Conservation (phyloP, 2,113 vertebrate species). For the Cyrtonyx montezumae region DNA sequence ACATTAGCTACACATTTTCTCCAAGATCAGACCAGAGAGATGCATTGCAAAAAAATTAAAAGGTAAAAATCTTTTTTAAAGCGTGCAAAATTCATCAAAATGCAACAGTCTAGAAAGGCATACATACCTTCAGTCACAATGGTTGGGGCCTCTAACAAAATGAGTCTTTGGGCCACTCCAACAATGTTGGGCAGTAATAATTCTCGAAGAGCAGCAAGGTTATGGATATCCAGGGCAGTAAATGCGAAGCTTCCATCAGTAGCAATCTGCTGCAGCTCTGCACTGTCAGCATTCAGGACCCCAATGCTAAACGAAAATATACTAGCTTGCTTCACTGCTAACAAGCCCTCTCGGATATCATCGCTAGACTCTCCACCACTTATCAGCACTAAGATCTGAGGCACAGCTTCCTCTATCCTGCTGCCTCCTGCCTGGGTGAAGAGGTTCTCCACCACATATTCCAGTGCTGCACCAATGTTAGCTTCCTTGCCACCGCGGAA, state of each 20-base stretch:
- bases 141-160: conserved; percentile 87
- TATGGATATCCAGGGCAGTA: conserved; percentile 85
- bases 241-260: conserved; percentile 88
- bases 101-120: conserved; percentile 61
- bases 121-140: conserved; percentile 97
- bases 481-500: conserved; percentile 85
- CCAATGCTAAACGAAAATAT: conserved; percentile 86
- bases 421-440: conserved; percentile 88
- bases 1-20: background rate
- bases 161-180: conserved; percentile 87
- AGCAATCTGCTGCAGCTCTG: conserved; percentile 89
- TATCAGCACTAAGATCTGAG: conserved; percentile 92
- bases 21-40: background rate
- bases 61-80: background rate
- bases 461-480: conserved; percentile 90
- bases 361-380: conserved; percentile 91
- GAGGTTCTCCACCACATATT: conserved; percentile 86
- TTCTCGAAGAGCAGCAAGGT: conserved; percentile 81
- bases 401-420: conserved; percentile 90
- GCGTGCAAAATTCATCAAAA: background rate
- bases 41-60: background rate
- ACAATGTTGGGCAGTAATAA: conserved; percentile 87
- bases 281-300: conserved; percentile 81
- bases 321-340: conserved; percentile 89
- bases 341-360: conserved; percentile 86